These are phyloP conservation scores for Cydia strobilella DNA, from an alignment of 1,140 invertebrate species.

Conservation along the genomic window DNA sequence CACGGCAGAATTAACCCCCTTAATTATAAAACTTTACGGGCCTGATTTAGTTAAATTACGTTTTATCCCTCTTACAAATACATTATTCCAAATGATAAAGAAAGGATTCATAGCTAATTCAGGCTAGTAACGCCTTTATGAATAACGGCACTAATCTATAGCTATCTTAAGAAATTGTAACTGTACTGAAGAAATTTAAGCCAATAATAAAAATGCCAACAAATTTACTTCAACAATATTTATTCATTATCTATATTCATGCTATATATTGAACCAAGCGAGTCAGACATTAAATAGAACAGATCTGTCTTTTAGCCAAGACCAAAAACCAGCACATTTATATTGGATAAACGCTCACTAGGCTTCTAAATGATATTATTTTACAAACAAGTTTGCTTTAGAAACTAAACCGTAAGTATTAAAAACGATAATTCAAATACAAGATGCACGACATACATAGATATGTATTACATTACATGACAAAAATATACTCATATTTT, in stretches of 20 bases:
- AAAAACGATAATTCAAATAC: background rate
- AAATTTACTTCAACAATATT: slow-evolving; percentile 24
- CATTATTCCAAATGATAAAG: no score
- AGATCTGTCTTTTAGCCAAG: slow-evolving; percentile 16
- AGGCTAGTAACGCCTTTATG: no score
- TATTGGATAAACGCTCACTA: background rate
- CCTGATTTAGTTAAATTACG: no score
- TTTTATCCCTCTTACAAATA: no score
- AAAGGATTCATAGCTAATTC: no score
- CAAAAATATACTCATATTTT: no score
- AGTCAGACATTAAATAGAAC: slow-evolving; percentile 30
- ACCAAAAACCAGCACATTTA: background rate
- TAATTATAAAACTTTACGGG: no score
- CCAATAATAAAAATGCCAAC: background rate
- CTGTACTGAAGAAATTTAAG: background rate
- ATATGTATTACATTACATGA: background rate
- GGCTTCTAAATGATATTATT: background rate
- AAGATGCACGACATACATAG: background rate
- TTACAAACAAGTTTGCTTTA: background rate
- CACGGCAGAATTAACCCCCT: no score
- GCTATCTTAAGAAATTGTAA: background rate
- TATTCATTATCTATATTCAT: slow-evolving; percentile 29
- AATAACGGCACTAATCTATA: no score
- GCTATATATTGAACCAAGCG: slow-evolving; percentile 22
- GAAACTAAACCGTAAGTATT: background rate